Conservation (phyloP, 2,797 vertebrate species). For the Enteromius radiatus region DNA sequence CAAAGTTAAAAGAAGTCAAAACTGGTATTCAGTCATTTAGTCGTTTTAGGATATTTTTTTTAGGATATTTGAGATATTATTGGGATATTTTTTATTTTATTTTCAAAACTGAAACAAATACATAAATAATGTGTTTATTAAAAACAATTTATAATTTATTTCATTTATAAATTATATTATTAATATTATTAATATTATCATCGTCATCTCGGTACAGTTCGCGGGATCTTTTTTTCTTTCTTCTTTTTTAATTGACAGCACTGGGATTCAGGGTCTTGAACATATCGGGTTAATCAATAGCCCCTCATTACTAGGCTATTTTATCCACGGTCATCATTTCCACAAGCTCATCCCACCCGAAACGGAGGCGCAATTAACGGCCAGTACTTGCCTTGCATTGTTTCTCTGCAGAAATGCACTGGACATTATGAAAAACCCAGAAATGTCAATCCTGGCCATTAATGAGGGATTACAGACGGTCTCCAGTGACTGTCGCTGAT, state of each 20-base stretch:
- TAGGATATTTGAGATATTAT: no score
- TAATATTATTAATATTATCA: neutral
- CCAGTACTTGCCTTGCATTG: conserved; percentile 20
- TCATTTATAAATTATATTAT: neutral
- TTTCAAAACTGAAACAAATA: neutral
- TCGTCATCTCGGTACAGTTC: neutral
- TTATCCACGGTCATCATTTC: conserved; percentile 66
- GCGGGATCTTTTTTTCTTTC: neutral
- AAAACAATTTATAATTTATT: no score
- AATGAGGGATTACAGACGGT: conserved; percentile 69
- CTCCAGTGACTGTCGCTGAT: conserved; percentile 40
- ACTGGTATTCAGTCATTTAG: neutral
- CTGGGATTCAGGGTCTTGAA: conserved; percentile 36
- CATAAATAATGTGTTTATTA: neutral
- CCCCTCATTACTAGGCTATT: conserved; percentile 4
- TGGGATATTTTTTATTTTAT: neutral
- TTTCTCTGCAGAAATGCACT: conserved; percentile 45
- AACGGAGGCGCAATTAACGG: conserved; percentile 65
- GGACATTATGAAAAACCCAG: conserved; percentile 66
- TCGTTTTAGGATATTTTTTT: neutral
- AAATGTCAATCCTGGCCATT: conserved; percentile 70
- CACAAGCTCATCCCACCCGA: conserved; percentile 73
- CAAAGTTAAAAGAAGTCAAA: neutral
- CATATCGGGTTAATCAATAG: conserved; percentile 62
- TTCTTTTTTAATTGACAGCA: conserved; percentile 49